phyloP scores from a whole-genome alignment of 1,140 invertebrate species.

The Aleiodes sp. region DNA sequence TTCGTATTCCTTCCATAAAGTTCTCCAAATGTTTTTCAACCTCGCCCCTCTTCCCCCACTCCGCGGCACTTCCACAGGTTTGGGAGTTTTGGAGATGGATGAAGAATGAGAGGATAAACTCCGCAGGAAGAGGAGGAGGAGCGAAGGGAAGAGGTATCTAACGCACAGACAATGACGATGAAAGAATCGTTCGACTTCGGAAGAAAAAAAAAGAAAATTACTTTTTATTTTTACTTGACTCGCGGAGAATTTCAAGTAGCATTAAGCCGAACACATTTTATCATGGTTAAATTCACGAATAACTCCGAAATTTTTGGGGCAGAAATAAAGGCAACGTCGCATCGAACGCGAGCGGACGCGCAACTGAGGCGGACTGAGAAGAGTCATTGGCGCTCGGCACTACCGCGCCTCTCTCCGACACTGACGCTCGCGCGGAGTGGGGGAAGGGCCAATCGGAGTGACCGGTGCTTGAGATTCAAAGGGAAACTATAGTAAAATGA shows the following conservation, averaged over 20 bases:
- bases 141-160: conserved; percentile 45
- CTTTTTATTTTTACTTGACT: too few relatives aligned
- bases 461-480: not conserved
- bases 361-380: too few relatives aligned
- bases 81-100: not conserved
- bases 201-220: too few relatives aligned
- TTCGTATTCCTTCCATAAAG: conserved; percentile 7
- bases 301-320: too few relatives aligned
- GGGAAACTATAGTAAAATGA: not conserved
- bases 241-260: too few relatives aligned
- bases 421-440: not conserved
- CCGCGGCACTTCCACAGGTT: not conserved
- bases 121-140: too few relatives aligned
- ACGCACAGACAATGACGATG: conserved; percentile 48
- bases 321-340: too few relatives aligned
- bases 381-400: too few relatives aligned
- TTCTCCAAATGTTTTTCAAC: conserved; percentile 10
- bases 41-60: not conserved
- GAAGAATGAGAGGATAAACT: conserved; percentile 37
- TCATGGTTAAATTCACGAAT: too few relatives aligned
- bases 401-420: not conserved
- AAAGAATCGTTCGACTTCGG: too few relatives aligned
- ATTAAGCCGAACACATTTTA: too few relatives aligned
- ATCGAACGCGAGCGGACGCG: too few relatives aligned
- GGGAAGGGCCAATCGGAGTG: not conserved